Evolutionary conservation across 2,888 invertebrate species (phyloP), one percentile per base, ranked within the genome.

Genomic region (Linnaemya tessellans): DNA sequence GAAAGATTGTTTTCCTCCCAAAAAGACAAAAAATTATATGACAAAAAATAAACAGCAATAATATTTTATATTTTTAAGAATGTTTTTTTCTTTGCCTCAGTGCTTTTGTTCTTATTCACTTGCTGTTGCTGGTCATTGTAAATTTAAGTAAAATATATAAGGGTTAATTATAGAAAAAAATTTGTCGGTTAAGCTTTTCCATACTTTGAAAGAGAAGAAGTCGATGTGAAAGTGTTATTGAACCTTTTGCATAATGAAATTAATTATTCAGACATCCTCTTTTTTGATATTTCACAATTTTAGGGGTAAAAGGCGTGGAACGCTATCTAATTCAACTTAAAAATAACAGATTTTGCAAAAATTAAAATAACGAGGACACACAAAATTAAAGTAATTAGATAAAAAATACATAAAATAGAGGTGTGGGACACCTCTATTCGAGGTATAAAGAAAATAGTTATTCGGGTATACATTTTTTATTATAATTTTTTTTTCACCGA

Each of bases 81-180:
- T 49, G 3, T 7, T 20, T 0, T 18, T 56, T 65, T 67, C 68
- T 56, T 30, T n/a, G n/a, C 3, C 22, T 5, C 11, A 46, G n/a
- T 1, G 25, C 20, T 62, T 41, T 79, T 54, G 25, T 71, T 43
- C 43, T 70, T 22, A 15, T 43, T 60, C 18, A n/a, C 15, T 68
- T 15, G 10, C n/a, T 35, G 20, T 5, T 79, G 68, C 5, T 79
- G 68, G 78, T 25, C 51, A 56, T 79, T 79, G 43, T 43, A 35
- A 60, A 60, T 60, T 25, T 15, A 46, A 67, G 35, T 58, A 22
- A 22, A 10, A 13, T 25, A 38, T 49, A 22, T 20, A 62, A 70
- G 18, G 38, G 60, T 60, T 78, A 78, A 78, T 78, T 70, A 62
- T 78, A 46, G 1, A 35, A 15, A 18, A 11, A 9, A 51, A 51